A percentile compares a stretch with the other conserved stretches of the same genome.
phyloP scores from a whole-genome alignment of 2,113 vertebrate species.

The Motacilla tschutschensis region DNA sequence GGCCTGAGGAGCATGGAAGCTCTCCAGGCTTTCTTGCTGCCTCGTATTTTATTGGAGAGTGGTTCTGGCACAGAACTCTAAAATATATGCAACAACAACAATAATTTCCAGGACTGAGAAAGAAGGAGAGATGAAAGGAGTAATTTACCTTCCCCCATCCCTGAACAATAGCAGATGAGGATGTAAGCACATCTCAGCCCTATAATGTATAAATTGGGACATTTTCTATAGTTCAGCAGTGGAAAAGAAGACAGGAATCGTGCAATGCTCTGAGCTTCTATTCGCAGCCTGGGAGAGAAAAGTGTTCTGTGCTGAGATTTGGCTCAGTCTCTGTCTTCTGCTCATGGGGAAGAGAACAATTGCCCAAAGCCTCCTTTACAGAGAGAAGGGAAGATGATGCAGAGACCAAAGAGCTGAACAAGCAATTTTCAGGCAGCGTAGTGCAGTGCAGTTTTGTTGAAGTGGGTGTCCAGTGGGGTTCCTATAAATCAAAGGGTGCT shows the following conservation, averaged over 20 bases:
- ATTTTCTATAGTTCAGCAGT: constrained; percentile 13
- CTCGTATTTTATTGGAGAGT: constrained; percentile 17
- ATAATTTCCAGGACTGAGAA: constrained; percentile 24
- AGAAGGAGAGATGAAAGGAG: constrained; percentile 29
- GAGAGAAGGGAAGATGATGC: background rate
- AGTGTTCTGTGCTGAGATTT: background rate
- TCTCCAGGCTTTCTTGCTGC: constrained; percentile 34
- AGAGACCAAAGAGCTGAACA: background rate
- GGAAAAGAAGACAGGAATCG: background rate
- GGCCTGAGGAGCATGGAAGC: background rate
- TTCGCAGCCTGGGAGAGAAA: background rate
- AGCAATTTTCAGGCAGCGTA: background rate
- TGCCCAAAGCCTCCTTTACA: background rate
- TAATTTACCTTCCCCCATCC: constrained; percentile 19
- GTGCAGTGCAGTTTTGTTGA: background rate
- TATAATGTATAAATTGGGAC: constrained; percentile 47
- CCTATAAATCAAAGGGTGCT: background rate
- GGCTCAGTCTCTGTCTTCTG: background rate
- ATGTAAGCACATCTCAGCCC: constrained; percentile 36
- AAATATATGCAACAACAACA: constrained; percentile 33
- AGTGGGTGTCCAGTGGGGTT: background rate
- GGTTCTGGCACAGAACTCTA: constrained; percentile 2
- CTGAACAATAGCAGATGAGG: constrained; percentile 8
- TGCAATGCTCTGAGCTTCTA: constrained; percentile 1
- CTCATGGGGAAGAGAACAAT: background rate